phyloP scores from a whole-genome alignment of 2,797 vertebrate species.

The Hipposideros larvatus region DNA sequence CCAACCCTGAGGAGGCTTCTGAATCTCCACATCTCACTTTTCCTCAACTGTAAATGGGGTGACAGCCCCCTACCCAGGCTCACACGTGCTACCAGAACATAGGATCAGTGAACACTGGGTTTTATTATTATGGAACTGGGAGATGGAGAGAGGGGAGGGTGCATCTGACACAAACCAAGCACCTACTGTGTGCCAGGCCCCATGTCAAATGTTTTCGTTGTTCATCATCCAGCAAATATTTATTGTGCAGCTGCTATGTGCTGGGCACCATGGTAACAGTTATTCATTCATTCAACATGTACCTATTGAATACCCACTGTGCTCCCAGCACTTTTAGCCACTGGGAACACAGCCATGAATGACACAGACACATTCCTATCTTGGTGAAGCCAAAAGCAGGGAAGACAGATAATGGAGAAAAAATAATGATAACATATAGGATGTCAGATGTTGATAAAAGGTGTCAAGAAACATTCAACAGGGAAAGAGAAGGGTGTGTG shows the following conservation, averaged over 20 bases:
- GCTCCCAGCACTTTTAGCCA: background rate
- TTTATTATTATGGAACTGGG: background rate
- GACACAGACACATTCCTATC: background rate
- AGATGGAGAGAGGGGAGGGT: background rate
- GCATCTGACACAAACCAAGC: background rate
- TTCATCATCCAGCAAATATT: background rate
- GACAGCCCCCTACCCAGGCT: background rate
- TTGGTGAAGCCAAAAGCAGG: background rate
- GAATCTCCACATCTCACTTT: background rate
- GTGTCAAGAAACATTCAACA: background rate
- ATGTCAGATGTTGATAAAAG: background rate
- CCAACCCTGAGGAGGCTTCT: no score
- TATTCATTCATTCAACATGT: background rate
- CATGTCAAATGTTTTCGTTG: background rate
- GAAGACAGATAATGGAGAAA: background rate
- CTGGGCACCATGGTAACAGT: no score
- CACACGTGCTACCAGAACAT: accelerated
- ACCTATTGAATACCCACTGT: background rate
- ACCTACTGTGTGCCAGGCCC: background rate
- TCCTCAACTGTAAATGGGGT: background rate
- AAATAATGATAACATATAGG: background rate
- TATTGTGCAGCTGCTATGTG: background rate
- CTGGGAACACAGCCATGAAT: background rate
- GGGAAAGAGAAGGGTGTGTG: background rate
- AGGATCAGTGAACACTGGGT: no score